Conservation (phyloP, 2,797 vertebrate species). For the Lutjanus campechanus region DNA sequence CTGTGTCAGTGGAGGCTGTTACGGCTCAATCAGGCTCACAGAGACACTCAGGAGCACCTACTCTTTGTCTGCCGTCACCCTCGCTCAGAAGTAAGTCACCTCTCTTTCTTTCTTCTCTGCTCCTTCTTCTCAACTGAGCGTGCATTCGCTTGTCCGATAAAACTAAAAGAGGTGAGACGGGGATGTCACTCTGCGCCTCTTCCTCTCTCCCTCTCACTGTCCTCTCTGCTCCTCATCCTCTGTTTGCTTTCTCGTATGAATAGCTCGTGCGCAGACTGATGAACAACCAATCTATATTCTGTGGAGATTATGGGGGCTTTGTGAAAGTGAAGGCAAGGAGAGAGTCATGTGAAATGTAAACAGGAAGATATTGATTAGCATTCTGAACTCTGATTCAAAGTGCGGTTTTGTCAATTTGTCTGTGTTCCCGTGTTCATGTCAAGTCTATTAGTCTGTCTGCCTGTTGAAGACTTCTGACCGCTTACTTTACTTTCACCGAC, state of each 20-base stretch:
- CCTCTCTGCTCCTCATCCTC: conserved; percentile 46
- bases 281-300: conserved; percentile 71
- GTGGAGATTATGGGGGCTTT: conserved; percentile 64
- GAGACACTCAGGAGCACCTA: conserved; percentile 49
- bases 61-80: conserved; percentile 53
- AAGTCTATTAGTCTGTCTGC: conserved; percentile 28
- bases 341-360: conserved; percentile 71
- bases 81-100: conserved; percentile 63
- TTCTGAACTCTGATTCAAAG: conserved; percentile 61
- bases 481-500: conserved; percentile 27
- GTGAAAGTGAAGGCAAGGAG: conserved; percentile 65
- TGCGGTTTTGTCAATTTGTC: conserved; percentile 37
- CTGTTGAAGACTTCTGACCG: conserved; percentile 38
- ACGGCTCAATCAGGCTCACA: conserved; percentile 69
- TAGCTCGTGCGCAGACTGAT: conserved; percentile 69
- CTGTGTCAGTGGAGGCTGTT: conserved; percentile 56
- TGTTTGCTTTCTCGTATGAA: conserved; percentile 69
- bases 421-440: conserved; percentile 17
- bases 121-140: conserved; percentile 26
- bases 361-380: conserved; percentile 69
- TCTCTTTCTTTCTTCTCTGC: conserved; percentile 35
- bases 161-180: conserved; percentile 59
- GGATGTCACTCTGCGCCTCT: conserved; percentile 38
- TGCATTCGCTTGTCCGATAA: conserved; percentile 54
- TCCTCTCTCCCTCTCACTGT: conserved; percentile 29